Conservation (phyloP, 2,113 vertebrate species). For the Sapajus apella region DNA sequence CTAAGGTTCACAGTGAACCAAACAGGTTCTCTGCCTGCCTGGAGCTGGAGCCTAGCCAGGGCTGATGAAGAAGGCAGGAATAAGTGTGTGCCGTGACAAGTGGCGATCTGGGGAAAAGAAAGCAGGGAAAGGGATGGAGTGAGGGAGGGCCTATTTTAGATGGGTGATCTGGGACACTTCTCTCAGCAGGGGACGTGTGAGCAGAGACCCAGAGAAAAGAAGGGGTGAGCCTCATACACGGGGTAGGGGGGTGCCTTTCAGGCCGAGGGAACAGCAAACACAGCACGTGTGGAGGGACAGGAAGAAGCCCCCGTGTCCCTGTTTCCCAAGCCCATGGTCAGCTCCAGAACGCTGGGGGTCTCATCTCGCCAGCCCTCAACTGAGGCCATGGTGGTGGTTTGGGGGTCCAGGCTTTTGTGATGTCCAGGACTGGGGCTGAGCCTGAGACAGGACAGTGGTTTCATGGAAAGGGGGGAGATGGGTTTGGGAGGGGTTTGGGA, state of each 20-base stretch:
- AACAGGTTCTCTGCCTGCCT: not conserved
- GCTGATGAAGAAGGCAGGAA: not conserved
- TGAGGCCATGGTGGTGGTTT: not conserved
- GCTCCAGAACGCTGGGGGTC: not conserved
- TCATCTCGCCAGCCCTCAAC: not conserved
- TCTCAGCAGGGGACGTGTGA: not conserved
- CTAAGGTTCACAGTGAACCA: not conserved
- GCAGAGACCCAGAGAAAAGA: not conserved
- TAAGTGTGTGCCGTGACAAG: fast-evolving
- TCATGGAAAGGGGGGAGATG: too few relatives aligned
- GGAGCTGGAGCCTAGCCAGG: not conserved
- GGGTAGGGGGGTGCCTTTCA: too few relatives aligned
- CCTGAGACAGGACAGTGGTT: not conserved
- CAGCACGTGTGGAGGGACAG: fast-evolving
- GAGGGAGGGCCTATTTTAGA: not conserved
- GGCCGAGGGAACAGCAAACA: not conserved
- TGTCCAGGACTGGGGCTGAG: not conserved
- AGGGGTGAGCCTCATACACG: not conserved
- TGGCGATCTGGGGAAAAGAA: not conserved
- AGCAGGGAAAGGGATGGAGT: too few relatives aligned
- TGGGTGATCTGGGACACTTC: not conserved
- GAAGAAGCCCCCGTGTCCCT: fast-evolving
- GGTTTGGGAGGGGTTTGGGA: not conserved
- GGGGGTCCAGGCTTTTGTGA: not conserved
- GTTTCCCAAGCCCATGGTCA: fast-evolving